These are phyloP conservation scores for Tragelaphus scriptus DNA, from an alignment of 2,113 vertebrate genomes.

Conservation along the genomic window DNA sequence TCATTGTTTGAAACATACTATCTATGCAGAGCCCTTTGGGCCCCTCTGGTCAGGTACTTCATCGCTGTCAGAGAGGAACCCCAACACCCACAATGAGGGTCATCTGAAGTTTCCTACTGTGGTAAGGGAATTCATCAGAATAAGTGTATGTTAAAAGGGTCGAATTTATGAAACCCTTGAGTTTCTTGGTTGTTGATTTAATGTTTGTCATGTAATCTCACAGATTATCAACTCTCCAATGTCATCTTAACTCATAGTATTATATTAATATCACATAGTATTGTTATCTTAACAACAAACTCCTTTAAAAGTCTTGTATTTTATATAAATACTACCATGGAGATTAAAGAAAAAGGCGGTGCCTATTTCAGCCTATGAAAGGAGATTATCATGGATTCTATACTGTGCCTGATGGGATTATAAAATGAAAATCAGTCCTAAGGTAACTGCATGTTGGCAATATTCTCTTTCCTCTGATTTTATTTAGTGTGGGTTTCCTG, in stretches of 20 bases:
- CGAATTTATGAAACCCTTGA: neutral
- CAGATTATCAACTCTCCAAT: neutral
- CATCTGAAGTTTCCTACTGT: neutral
- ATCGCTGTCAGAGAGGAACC: neutral
- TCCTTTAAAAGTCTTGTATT: neutral
- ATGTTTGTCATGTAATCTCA: neutral
- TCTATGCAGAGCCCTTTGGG: neutral
- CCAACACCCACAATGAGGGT: neutral
- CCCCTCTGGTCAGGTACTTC: no score
- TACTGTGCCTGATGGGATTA: neutral
- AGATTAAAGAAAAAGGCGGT: neutral
- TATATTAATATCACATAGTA: neutral
- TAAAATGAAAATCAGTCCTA: neutral
- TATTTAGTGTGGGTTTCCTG: conserved; percentile 30
- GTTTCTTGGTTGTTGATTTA: neutral
- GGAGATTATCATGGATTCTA: neutral
- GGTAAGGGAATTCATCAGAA: neutral
- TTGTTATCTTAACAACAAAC: neutral
- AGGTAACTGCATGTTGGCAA: neutral
- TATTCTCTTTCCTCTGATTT: neutral
- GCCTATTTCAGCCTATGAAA: neutral
- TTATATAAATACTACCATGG: neutral
- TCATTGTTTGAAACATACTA: neutral
- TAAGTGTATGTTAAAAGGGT: neutral
- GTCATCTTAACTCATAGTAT: neutral